Evolutionary conservation across 2,113 vertebrate genomes (phyloP).

Genomic region (Sander lucioperca): DNA sequence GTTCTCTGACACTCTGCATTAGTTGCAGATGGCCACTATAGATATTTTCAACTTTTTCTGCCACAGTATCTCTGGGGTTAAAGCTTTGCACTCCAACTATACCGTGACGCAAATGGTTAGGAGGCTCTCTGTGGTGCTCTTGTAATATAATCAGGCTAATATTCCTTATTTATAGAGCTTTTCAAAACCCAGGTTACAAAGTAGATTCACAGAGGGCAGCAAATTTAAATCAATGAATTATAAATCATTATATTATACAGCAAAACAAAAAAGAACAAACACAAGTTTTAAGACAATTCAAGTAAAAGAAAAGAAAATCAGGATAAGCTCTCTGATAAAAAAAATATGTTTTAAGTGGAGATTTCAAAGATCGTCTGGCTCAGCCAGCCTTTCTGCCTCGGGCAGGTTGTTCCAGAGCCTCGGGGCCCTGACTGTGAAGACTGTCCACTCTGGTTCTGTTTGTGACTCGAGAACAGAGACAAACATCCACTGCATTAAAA

Average conservation of each 20-base stretch:
- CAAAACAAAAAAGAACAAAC: not conserved
- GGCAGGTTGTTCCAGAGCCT: constrained; percentile 1
- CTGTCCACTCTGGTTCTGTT: not conserved
- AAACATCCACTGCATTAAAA: too few relatives aligned
- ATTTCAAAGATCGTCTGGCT: too few relatives aligned
- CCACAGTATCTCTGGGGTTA: not conserved
- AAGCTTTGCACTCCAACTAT: not conserved
- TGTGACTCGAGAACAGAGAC: not conserved
- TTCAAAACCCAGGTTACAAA: not conserved
- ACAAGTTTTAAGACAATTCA: too few relatives aligned
- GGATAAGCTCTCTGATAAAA: too few relatives aligned
- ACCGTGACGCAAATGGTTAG: rapidly evolving
- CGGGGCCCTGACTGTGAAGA: not conserved
- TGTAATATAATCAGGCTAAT: not conserved
- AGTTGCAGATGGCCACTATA: not conserved
- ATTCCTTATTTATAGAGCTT: not conserved
- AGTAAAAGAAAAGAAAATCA: too few relatives aligned
- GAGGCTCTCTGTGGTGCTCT: not conserved
- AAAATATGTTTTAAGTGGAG: too few relatives aligned
- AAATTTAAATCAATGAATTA: not conserved
- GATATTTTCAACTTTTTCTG: not conserved
- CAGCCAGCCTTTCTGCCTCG: not conserved
- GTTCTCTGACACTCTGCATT: not conserved
- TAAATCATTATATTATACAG: not conserved
- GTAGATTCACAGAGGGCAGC: too few relatives aligned